These are phyloP conservation scores for Cynocephalus volans DNA, from an alignment of 2,113 vertebrate species.

Conservation along the genomic window DNA sequence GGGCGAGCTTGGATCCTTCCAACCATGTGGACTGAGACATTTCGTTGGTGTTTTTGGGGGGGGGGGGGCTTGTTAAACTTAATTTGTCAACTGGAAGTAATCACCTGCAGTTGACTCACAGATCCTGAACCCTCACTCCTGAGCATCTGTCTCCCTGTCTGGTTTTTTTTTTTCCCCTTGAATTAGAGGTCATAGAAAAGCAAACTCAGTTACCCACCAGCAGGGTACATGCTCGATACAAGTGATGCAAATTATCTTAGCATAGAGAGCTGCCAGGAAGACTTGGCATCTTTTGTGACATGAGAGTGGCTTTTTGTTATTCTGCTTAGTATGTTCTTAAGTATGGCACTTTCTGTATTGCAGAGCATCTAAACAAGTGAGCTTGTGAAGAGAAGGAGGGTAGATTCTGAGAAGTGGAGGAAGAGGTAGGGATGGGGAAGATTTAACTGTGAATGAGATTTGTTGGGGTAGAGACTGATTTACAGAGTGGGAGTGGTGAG, in stretches of 20 bases:
- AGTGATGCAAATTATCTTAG: conserved; percentile 19
- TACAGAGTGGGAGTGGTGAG: not conserved
- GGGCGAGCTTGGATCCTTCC: conserved; percentile 69
- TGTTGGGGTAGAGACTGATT: not conserved
- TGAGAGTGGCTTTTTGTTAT: not conserved
- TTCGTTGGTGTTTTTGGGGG: not conserved
- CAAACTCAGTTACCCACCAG: conserved; percentile 19
- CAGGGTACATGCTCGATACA: not conserved
- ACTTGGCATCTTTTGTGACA: conserved; percentile 27
- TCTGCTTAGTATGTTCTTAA: conserved; percentile 43
- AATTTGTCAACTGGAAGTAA: conserved; percentile 67
- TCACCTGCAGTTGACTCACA: conserved; percentile 41
- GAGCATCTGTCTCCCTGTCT: conserved; percentile 6
- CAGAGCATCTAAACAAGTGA: conserved; percentile 23
- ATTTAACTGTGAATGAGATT: not conserved
- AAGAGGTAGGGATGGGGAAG: not conserved
- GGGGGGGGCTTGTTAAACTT: not conserved
- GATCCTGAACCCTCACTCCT: not conserved
- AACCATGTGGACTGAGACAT: conserved; percentile 54
- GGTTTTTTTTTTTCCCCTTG: conserved; percentile 24
- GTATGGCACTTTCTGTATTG: not conserved
- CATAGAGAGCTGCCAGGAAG: not conserved
- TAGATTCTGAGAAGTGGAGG: not conserved
- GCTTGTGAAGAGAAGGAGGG: not conserved
- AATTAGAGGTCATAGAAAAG: conserved; percentile 73